These are phyloP conservation scores for Uloborus plumipes DNA, from an alignment of 2,888 invertebrate genomes.

Conservation along the genomic window DNA sequence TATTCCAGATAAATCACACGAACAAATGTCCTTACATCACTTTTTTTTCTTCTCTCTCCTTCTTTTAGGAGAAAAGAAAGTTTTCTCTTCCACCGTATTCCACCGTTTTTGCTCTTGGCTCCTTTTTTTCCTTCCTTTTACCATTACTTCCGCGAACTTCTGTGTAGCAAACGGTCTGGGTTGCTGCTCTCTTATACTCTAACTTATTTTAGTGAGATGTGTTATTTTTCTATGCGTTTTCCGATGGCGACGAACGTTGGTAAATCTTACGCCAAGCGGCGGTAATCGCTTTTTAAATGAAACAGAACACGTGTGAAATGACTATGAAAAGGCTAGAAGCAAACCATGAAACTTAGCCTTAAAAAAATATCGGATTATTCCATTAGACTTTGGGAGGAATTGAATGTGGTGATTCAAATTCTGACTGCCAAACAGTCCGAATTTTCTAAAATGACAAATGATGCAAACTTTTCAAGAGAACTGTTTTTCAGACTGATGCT, in stretches of 20 bases:
- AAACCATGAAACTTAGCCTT: no score
- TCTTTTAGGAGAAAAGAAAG: constrained; percentile 18
- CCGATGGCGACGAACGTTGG: constrained; percentile 3
- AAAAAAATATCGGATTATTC: no score
- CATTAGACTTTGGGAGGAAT: no score
- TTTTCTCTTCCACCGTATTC: constrained; percentile 19
- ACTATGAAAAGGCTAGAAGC: no score
- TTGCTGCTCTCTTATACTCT: constrained; percentile 7
- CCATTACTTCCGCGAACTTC: not conserved
- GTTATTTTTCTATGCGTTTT: not conserved
- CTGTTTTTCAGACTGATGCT: no score
- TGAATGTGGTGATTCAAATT: no score
- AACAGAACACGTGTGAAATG: no score
- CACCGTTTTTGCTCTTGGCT: not conserved
- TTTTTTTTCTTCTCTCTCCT: constrained; percentile 29
- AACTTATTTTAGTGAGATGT: not conserved
- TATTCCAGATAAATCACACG: constrained; percentile 64
- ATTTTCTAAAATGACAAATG: no score
- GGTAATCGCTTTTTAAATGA: constrained; percentile 30
- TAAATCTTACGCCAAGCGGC: not conserved
- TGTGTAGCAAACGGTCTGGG: constrained; percentile 29
- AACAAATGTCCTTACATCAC: constrained; percentile 62
- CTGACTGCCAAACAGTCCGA: no score
- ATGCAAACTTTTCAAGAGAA: no score
- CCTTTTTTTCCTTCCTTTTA: constrained; percentile 6